Conservation (phyloP, 1,140 invertebrate genomes). For the Atta colombica region DNA sequence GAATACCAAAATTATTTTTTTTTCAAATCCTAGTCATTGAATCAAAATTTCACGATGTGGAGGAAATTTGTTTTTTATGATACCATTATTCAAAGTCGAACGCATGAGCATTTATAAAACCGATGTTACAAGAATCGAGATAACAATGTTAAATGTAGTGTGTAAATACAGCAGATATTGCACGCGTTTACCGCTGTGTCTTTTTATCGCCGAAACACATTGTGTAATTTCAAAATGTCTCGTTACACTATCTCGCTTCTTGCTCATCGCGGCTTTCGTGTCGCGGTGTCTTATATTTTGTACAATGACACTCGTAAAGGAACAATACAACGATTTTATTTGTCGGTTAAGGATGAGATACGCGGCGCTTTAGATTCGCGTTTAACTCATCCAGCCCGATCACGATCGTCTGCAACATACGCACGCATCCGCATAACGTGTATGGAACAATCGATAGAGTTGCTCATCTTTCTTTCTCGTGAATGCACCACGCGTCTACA, state of each 20-base stretch:
- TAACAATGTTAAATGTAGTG: slow-evolving; percentile 24
- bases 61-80: neutral
- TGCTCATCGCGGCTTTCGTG: neutral
- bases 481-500: slow-evolving; percentile 6
- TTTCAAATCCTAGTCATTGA: neutral
- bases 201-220: slow-evolving; percentile 25
- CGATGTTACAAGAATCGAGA: neutral
- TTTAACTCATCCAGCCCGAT: neutral
- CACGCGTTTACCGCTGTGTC: neutral
- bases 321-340: neutral
- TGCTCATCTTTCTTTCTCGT: neutral
- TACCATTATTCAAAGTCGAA: slow-evolving; percentile 21
- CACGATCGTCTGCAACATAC: neutral
- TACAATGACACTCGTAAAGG: slow-evolving; percentile 18
- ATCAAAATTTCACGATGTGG: neutral
- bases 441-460: slow-evolving; percentile 20
- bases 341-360: neutral
- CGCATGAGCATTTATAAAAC: slow-evolving; percentile 15
- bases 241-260: slow-evolving; percentile 21
- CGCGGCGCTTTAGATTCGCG: slow-evolving; percentile 16
- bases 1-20: neutral
- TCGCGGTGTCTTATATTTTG: neutral
- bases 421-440: slow-evolving; percentile 51
- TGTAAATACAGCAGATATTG: slow-evolving; percentile 33
- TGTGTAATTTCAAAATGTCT: slow-evolving; percentile 49